Percentiles rank a stretch among this genome's conserved stretches.
phyloP scores from a whole-genome alignment of 2,797 vertebrate genomes.

The Chloroceryle amazona region DNA sequence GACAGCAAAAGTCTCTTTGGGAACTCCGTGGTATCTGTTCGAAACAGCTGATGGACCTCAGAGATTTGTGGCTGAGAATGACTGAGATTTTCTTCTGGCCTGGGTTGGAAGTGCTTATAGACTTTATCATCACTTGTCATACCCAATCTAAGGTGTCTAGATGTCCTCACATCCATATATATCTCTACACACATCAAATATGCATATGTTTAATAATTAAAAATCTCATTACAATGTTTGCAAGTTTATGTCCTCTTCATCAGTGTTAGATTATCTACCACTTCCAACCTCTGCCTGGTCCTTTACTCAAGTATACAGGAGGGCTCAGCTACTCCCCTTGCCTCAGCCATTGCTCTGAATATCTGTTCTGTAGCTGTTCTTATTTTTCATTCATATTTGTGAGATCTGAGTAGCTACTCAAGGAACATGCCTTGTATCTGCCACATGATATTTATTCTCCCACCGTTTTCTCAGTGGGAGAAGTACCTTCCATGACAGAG shows the following conservation, averaged over 20 bases:
- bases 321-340: neutral
- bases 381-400: neutral
- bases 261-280: neutral
- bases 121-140: neutral
- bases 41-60: neutral
- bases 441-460: neutral
- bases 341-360: neutral
- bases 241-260: neutral
- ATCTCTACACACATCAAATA: neutral
- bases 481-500: neutral
- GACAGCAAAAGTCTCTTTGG: neutral
- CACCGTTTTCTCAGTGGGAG: neutral
- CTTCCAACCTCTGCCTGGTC: neutral
- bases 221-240: neutral
- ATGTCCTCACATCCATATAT: neutral
- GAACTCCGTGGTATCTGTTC: neutral
- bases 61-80: neutral
- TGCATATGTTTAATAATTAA: neutral
- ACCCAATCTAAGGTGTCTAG: neutral
- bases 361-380: neutral
- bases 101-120: neutral
- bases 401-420: neutral
- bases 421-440: neutral
- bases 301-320: neutral
- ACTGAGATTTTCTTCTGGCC: neutral